Base-by-base conservation (phyloP, 2,113 vertebrate species). In the Callocephalon fimbriatum region DNA sequence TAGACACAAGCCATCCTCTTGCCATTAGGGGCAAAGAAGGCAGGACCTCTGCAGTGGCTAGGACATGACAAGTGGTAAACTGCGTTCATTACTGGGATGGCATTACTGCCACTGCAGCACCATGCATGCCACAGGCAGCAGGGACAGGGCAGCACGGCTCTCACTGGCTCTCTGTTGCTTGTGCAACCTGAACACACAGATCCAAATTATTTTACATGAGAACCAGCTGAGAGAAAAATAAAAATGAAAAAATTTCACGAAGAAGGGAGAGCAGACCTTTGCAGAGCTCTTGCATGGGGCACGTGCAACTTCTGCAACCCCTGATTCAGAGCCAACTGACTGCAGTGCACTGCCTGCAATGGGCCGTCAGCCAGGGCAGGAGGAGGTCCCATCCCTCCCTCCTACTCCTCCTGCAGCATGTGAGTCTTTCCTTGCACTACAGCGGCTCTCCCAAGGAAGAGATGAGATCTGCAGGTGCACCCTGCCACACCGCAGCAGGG, bases 81-180 rank as follows among this genome's bases (percentile, higher is more conserved):
- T n/a, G 16, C 26, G 7, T 12, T 51, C 38, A 15, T 38, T 37
- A 25, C 40, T 17, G 50, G 54, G 31, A 21, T 45, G 42, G 63
- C 47, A 65, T 22, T 31, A 9, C 37, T 50, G 42, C 56, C n/a
- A 22, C 37, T 12, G 31, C 5, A 5, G 50, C 31, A 61, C 32
- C 4, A 0, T 1, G 4, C 11, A 14, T 0, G 17, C 19, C 44
- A 23, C 35, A 26, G 25, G 51, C 14, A 15, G 40, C 3, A 21
- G 71, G 54, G 44, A 86, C 2, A 0, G 8, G 70, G 12, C 81
- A 83, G 31, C 0, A 0, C 0, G 0, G 45, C n/a, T 70, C 72
- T 40, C 1, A 0, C 9, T 0, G 0, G 0, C 4, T 22, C 21
- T 68, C 67, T 65, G 51, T 56, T 63, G 59, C 86, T 67, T 50